phyloP scores from a whole-genome alignment of 2,888 invertebrate genomes.

The Peribatodes rhomboidaria region DNA sequence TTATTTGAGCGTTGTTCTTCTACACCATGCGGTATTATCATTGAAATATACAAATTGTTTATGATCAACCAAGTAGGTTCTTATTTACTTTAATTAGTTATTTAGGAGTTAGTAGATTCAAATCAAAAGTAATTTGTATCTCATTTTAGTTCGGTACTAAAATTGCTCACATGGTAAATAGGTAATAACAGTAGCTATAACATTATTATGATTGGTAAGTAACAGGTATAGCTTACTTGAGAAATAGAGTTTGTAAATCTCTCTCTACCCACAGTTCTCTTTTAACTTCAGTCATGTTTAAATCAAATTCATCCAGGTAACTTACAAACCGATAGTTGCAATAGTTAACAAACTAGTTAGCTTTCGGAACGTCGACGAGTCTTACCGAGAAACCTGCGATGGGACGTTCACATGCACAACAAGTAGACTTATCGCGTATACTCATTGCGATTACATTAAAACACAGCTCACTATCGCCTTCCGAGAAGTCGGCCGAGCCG shows the following conservation, averaged over 20 bases:
- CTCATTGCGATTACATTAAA: conserved; percentile 83
- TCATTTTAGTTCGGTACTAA: no score
- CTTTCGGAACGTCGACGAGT: conserved; percentile 56
- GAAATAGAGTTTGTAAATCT: no score
- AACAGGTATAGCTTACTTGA: no score
- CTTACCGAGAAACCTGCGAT: conserved; percentile 71
- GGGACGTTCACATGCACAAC: conserved; percentile 71
- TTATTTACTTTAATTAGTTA: no score
- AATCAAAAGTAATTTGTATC: no score
- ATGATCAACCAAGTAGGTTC: neutral
- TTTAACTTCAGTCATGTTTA: neutral
- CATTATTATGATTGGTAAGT: no score
- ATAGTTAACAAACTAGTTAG: conserved; percentile 35
- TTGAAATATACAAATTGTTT: neutral
- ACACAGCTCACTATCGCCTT: conserved; percentile 81
- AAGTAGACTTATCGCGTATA: conserved; percentile 78
- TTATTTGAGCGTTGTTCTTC: conserved; percentile 28
- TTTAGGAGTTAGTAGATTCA: no score
- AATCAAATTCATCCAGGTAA: neutral
- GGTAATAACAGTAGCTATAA: no score
- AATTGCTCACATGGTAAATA: no score
- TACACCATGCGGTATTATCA: conserved; percentile 8
- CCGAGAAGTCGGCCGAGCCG: conserved; percentile 71
- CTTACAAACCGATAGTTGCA: conserved; percentile 5
- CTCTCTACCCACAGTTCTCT: no score